Evolutionary conservation across 1,140 invertebrate species (phyloP).

Genomic region (Copidosoma floridanum): DNA sequence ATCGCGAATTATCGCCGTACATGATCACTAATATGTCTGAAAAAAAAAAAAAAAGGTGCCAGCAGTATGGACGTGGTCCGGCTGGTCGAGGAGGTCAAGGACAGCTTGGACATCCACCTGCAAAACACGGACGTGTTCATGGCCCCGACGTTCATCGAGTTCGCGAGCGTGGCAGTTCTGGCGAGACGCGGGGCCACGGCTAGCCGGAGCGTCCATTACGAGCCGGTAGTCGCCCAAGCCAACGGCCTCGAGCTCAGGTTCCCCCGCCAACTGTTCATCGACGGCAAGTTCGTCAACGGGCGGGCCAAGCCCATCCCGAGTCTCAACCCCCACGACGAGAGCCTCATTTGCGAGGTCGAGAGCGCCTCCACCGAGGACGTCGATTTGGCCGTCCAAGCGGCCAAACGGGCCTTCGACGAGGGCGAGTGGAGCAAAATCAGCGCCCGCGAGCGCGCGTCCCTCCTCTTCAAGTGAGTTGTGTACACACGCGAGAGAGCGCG

Average conservation of each 20-base stretch:
- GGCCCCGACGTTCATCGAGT: constrained; percentile 84
- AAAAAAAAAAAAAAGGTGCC: constrained; percentile 60
- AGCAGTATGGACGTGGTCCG: constrained; percentile 96
- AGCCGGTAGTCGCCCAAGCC: constrained; percentile 70
- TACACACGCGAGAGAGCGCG: neutral
- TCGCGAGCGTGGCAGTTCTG: constrained; percentile 67
- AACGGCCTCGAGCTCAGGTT: constrained; percentile 86
- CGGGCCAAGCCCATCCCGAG: constrained; percentile 64
- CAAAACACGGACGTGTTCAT: constrained; percentile 92
- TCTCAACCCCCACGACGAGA: constrained; percentile 86
- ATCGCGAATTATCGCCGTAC: no score
- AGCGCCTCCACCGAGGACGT: constrained; percentile 79
- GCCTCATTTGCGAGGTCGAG: constrained; percentile 72
- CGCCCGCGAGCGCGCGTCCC: constrained; percentile 73
- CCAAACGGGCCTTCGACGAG: constrained; percentile 81
- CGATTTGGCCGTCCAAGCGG: constrained; percentile 81
- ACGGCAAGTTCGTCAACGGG: constrained; percentile 85
- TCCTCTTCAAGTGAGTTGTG: constrained; percentile 68
- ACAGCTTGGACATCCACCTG: constrained; percentile 72
- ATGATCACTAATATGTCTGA: no score
- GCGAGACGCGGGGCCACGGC: constrained; percentile 64
- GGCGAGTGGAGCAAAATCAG: constrained; percentile 89
- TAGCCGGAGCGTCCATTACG: constrained; percentile 63
- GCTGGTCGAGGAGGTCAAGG: constrained; percentile 89
- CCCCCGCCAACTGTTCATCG: constrained; percentile 86